Evolutionary conservation across 2,888 invertebrate genomes (phyloP).

Genomic region (Stomorhina lunata): DNA sequence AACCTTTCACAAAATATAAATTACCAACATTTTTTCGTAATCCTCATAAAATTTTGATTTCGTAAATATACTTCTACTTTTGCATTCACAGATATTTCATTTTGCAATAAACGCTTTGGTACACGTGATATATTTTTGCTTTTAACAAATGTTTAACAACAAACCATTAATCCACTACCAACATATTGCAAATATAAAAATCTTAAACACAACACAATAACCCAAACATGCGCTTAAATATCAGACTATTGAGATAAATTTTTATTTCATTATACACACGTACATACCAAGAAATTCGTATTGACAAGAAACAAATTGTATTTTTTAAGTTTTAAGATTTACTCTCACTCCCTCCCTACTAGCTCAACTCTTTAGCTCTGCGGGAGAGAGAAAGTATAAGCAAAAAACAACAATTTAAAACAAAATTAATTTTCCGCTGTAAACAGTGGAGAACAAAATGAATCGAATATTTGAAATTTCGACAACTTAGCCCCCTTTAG

Average conservation of each 20-base stretch:
- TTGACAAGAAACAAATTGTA: neutral
- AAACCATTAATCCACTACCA: neutral
- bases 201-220: neutral
- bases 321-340: neutral
- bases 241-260: neutral
- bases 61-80: no score
- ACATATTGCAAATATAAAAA: neutral
- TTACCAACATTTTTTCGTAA: no score
- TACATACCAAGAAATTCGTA: neutral
- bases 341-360: neutral
- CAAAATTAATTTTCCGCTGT: neutral
- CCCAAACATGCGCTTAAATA: conserved; percentile 17
- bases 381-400: neutral
- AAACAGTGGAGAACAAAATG: neutral
- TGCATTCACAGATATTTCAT: no score
- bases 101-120: neutral
- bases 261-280: neutral
- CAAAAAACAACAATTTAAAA: neutral
- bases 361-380: conserved; percentile 1
- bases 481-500: no score
- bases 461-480: no score
- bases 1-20: no score
- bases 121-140: conserved; percentile 1
- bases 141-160: neutral
- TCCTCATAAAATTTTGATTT: no score